Base-by-base conservation (phyloP, 2,113 vertebrate genomes). In the Eudyptes chrysolophus region DNA sequence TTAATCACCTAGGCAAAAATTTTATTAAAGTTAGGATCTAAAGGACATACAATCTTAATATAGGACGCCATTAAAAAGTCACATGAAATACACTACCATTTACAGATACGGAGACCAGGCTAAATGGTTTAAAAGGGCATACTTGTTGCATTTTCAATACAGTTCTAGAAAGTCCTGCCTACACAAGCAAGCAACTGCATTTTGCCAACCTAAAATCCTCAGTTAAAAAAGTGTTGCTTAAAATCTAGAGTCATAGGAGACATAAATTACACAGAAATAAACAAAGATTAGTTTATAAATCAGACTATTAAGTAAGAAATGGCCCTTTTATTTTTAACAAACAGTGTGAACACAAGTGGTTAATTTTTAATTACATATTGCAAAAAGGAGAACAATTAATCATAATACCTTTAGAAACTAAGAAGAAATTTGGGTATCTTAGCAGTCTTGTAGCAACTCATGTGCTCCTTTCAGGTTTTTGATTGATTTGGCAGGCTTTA, bases 381-480 rank as follows among this genome's bases (percentile, higher is more conserved):
- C 17, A 82, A 85, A 78, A 68, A 68, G 16, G 32, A 70, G 44
- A 87, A 92, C 5, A 89, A 64, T 7, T 64, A 44, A 61, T 38
- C 10, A 12, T 30, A 61, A 49, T 7, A 38, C 11, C 32, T 70
- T 79, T 30, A 46, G 36, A 70, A 92, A 36, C 9, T 4, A 77
- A 55, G 14, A 89, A 49, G 27, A 69, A 68, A 69, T 82, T 38
- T 30, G 24, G 10, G 10, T 51, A 68, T 83, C 20, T 42, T 69
- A 49, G 48, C 36, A 42, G 42, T 29, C 70, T 27, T 70, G 34
- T 20, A 87, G 72, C 26, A 87, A 66, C 8, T 40, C 18, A 13
- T 0, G 0, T 22, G 16, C n/a, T 46, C 46, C 30, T 74, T 93
- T 40, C 1, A 0, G 36, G 29, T 15, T 87, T 74, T 32, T 6